Evolutionary conservation across 2,888 invertebrate species (phyloP).

Genomic region (Lasioglossum vierecki): DNA sequence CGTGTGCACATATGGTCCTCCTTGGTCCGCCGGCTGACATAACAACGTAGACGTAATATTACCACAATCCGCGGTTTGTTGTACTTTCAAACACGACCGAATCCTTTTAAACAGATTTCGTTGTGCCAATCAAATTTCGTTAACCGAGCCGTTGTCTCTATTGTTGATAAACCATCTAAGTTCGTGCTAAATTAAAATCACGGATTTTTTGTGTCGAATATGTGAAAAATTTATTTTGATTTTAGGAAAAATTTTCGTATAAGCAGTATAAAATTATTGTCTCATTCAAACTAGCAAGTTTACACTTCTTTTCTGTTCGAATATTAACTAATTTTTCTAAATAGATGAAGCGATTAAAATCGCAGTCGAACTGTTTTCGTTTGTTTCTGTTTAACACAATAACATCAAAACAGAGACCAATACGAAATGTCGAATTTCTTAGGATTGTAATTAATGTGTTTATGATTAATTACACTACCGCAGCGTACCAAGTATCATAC

Average conservation of each 20-base stretch:
- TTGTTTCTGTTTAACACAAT: too few relatives aligned
- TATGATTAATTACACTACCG: neutral
- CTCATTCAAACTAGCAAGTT: neutral
- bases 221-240: neutral
- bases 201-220: neutral
- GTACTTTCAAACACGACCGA: neutral
- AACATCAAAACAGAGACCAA: too few relatives aligned
- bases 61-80: neutral
- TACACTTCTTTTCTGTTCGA: too few relatives aligned
- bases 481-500: neutral
- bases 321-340: too few relatives aligned
- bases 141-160: neutral
- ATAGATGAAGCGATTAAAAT: too few relatives aligned
- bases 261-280: neutral
- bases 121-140: neutral
- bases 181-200: neutral
- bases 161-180: neutral
- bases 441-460: neutral
- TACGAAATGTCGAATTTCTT: too few relatives aligned
- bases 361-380: too few relatives aligned
- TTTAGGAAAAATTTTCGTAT: neutral
- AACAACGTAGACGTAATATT: conserved; percentile 21
- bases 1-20: conserved; percentile 52
- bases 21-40: conserved; percentile 16
- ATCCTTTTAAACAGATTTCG: neutral